Conservation (phyloP, 2,113 vertebrate species). For the Psammodynastes pulverulentus region DNA sequence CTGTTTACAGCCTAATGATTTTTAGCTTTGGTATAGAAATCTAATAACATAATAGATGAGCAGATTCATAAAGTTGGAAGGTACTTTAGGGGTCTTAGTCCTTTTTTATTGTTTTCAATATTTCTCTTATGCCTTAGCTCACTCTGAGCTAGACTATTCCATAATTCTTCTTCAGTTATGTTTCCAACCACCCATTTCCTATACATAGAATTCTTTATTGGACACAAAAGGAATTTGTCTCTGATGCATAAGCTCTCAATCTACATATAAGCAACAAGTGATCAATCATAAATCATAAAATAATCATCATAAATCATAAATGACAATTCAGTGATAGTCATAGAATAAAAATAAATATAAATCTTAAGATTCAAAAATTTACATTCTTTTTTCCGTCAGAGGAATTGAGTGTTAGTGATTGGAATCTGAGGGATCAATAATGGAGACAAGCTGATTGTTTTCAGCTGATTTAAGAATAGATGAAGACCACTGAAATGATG, state of each 20-base stretch:
- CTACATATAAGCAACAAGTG: background rate
- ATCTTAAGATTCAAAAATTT: background rate
- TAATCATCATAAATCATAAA: background rate
- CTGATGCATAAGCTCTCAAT: background rate
- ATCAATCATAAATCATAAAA: background rate
- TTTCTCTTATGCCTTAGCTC: background rate
- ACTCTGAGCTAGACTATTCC: background rate
- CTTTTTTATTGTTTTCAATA: background rate
- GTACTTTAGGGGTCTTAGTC: background rate
- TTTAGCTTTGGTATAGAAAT: background rate
- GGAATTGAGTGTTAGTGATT: background rate
- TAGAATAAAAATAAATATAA: background rate
- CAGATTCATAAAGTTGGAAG: background rate
- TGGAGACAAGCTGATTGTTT: background rate
- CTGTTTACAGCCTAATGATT: background rate
- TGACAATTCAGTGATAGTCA: background rate
- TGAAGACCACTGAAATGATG: background rate
- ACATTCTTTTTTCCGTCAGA: background rate
- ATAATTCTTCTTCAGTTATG: background rate
- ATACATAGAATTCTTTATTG: background rate
- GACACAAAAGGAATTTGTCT: background rate
- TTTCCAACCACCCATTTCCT: background rate
- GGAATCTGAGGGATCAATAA: background rate
- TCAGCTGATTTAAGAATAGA: background rate
- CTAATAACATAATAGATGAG: background rate